These are phyloP conservation scores for Sceliomorpha sp. DNA, from an alignment of 2,888 invertebrate genomes.

Conservation along the genomic window DNA sequence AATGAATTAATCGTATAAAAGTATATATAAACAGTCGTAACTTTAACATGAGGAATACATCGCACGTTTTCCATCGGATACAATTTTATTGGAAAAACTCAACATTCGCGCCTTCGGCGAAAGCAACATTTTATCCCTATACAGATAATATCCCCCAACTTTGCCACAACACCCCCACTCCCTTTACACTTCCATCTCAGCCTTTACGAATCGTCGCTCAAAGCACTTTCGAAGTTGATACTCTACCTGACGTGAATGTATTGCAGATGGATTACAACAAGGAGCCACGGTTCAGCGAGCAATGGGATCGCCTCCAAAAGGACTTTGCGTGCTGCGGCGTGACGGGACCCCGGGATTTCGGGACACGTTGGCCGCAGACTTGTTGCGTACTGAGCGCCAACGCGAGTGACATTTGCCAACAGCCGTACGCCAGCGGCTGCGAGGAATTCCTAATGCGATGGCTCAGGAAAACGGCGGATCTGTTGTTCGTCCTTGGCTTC, in stretches of 20 bases:
- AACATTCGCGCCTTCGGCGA: too few relatives aligned
- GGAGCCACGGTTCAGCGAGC: constrained; percentile 86
- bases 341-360: constrained; percentile 82
- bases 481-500: constrained; percentile 90
- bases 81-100: too few relatives aligned
- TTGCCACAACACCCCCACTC: too few relatives aligned
- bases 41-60: too few relatives aligned
- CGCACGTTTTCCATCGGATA: too few relatives aligned
- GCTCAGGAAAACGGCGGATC: constrained; percentile 89
- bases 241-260: constrained; percentile 12
- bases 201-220: too few relatives aligned
- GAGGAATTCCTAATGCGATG: constrained; percentile 87
- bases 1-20: too few relatives aligned
- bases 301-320: constrained; percentile 89
- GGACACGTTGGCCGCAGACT: constrained; percentile 70
- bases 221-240: constrained; percentile 6
- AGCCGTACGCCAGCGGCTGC: constrained; percentile 83
- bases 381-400: constrained; percentile 68
- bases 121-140: too few relatives aligned
- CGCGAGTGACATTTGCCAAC: constrained; percentile 68
- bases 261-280: constrained; percentile 86
- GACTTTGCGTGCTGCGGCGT: constrained; percentile 91
- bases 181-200: too few relatives aligned
- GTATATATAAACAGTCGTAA: too few relatives aligned
- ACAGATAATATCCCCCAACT: too few relatives aligned